Evolutionary conservation across 2,113 vertebrate genomes (phyloP).

Genomic region (Synchiropus splendidus): DNA sequence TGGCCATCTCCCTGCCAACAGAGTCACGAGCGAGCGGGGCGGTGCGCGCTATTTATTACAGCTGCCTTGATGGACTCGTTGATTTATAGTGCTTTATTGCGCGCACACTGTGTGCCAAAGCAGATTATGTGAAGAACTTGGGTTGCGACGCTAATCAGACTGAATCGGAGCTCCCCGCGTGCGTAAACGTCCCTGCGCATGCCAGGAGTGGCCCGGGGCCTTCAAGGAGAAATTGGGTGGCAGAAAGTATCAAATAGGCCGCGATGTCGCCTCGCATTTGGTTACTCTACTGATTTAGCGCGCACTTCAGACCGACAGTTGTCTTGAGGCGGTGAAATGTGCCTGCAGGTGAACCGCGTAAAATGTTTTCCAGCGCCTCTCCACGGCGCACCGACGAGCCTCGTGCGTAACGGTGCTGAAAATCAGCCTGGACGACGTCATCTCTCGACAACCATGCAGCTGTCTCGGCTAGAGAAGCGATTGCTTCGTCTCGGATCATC

Average conservation of each 20-base stretch:
- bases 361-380: slow-evolving; percentile 51
- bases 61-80: slow-evolving; percentile 17
- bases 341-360: slow-evolving; percentile 48
- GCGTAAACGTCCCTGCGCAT: slow-evolving; percentile 57
- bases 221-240: slow-evolving; percentile 2
- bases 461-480: no score
- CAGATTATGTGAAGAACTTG: slow-evolving; percentile 23
- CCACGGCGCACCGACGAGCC: slow-evolving; percentile 52
- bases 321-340: slow-evolving; percentile 6
- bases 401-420: slow-evolving; percentile 27
- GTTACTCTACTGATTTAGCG: slow-evolving; percentile 2
- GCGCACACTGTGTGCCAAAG: slow-evolving; percentile 23
- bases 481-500: no score
- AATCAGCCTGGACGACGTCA: no score
- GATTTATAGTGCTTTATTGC: slow-evolving; percentile 39
- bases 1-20: slow-evolving; percentile 68
- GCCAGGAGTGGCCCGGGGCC: slow-evolving; percentile 3
- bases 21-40: slow-evolving; percentile 40
- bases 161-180: slow-evolving; percentile 8
- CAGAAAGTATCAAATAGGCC: no score
- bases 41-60: slow-evolving; percentile 46
- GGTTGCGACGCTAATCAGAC: no score
- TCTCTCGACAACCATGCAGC: no score
- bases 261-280: no score
- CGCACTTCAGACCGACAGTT: neutral